These are phyloP conservation scores for Nomada fabriciana DNA, from an alignment of 2,888 invertebrate genomes.

Conservation along the genomic window DNA sequence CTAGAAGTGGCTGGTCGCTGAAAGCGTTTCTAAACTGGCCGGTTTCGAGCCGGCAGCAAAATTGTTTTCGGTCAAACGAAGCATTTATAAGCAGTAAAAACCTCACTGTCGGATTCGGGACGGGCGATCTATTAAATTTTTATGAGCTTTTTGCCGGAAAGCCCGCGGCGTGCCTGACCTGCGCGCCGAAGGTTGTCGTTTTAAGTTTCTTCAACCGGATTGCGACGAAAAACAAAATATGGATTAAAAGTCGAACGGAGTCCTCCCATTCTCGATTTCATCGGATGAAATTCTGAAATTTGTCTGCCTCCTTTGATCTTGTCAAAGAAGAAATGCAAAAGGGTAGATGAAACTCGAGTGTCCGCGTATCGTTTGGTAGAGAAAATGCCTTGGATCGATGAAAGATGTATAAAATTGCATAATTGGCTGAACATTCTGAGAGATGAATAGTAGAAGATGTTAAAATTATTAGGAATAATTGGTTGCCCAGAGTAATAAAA, in stretches of 20 bases:
- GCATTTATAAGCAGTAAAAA: slow-evolving; percentile 79
- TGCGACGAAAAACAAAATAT: slow-evolving; percentile 6
- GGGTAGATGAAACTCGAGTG: no score
- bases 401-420: no score
- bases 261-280: not conserved
- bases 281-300: not conserved
- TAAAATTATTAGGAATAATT: no score
- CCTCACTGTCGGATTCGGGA: slow-evolving; percentile 65
- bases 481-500: no score
- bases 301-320: not conserved
- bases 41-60: slow-evolving; percentile 59
- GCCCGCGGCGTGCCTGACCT: slow-evolving; percentile 32
- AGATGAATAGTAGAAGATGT: no score
- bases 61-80: slow-evolving; percentile 80
- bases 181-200: slow-evolving; percentile 40
- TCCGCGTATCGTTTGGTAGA: no score
- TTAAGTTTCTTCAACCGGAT: slow-evolving; percentile 26
- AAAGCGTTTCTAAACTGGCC: slow-evolving; percentile 43
- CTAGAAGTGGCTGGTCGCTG: slow-evolving; percentile 25
- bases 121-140: slow-evolving; percentile 82
- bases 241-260: not conserved
- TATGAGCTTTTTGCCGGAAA: slow-evolving; percentile 73
- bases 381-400: no score
- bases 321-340: not conserved
- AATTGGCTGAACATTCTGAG: no score